These are phyloP conservation scores for Gadopsis bispinosus DNA, from an alignment of 2,797 vertebrate genomes.

Conservation along the genomic window DNA sequence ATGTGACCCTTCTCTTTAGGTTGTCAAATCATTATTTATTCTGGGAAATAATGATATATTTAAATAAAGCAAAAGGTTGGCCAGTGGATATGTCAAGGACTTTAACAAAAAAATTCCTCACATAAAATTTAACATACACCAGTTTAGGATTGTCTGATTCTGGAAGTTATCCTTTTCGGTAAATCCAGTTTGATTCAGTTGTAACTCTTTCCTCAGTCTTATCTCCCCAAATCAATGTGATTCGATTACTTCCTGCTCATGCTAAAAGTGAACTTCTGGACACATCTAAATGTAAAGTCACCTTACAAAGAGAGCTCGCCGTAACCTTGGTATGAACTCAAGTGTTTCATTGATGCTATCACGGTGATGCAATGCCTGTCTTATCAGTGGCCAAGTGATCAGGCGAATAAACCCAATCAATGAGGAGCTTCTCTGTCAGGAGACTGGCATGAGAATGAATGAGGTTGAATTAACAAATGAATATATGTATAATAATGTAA, in stretches of 20 bases:
- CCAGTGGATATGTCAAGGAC: background rate
- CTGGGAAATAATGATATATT: background rate
- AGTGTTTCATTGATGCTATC: constrained; percentile 60
- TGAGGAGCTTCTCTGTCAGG: constrained; percentile 44
- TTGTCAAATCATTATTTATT: background rate
- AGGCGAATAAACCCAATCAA: constrained; percentile 59
- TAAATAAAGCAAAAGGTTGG: background rate
- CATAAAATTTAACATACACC: background rate
- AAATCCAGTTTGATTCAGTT: constrained; percentile 2
- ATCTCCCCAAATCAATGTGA: constrained; percentile 2
- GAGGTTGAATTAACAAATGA: constrained; percentile 48
- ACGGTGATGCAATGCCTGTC: constrained; percentile 38
- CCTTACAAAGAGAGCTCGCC: constrained; percentile 29
- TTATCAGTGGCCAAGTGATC: constrained; percentile 62
- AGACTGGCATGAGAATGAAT: constrained; percentile 32
- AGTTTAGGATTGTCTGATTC: background rate
- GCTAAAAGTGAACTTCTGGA: background rate
- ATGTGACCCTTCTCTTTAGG: background rate
- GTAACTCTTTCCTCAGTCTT: background rate
- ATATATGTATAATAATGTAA: constrained; percentile 41
- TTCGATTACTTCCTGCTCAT: constrained; percentile 17
- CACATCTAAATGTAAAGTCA: constrained; percentile 43
- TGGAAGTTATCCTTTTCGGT: constrained; percentile 3
- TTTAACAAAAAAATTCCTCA: background rate
- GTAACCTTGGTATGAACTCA: constrained; percentile 56